A percentile compares a stretch with the other conserved stretches of the same genome.
These are phyloP conservation scores for Aphodius granarius DNA, from an alignment of 2,888 invertebrate species.

Conservation along the genomic window DNA sequence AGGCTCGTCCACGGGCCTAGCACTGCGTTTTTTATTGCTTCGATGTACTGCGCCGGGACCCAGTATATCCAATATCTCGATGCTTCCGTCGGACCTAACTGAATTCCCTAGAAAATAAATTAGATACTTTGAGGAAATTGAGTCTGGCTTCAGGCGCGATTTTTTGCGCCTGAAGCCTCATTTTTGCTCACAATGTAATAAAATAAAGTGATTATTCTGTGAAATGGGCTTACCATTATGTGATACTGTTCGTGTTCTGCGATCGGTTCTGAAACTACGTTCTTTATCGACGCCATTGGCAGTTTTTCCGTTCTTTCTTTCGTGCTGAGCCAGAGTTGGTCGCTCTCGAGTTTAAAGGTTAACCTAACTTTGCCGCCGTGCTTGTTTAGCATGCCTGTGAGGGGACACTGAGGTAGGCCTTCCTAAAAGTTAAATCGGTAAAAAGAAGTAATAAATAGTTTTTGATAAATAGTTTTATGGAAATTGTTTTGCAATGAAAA, in stretches of 20 bases:
- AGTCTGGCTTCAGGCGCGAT: too few species aligned
- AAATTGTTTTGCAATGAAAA: too few species aligned
- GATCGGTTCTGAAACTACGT: constrained; percentile 79
- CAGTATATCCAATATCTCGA: constrained; percentile 93
- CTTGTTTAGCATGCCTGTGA: constrained; percentile 90
- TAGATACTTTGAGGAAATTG: not conserved
- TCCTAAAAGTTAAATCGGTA: too few species aligned
- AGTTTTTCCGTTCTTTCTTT: constrained; percentile 92
- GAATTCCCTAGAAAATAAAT: constrained; percentile 68
- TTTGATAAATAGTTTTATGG: too few species aligned
- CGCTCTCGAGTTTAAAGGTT: constrained; percentile 88
- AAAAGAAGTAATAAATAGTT: too few species aligned
- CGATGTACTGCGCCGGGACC: constrained; percentile 89
- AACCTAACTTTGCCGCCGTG: constrained; percentile 86
- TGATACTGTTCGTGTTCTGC: constrained; percentile 90
- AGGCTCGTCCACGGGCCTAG: constrained; percentile 72
- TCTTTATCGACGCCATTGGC: constrained; percentile 86
- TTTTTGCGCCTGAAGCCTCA: too few species aligned
- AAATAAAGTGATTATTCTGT: too few species aligned
- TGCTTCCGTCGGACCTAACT: constrained; percentile 88
- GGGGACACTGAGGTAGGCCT: constrained; percentile 75
- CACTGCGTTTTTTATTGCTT: constrained; percentile 88
- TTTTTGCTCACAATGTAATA: too few species aligned
- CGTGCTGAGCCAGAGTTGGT: constrained; percentile 90
- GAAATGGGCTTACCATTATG: constrained; percentile 73